Evolutionary conservation across 2,888 invertebrate genomes (phyloP).

Genomic region (Laspeyria flexula): DNA sequence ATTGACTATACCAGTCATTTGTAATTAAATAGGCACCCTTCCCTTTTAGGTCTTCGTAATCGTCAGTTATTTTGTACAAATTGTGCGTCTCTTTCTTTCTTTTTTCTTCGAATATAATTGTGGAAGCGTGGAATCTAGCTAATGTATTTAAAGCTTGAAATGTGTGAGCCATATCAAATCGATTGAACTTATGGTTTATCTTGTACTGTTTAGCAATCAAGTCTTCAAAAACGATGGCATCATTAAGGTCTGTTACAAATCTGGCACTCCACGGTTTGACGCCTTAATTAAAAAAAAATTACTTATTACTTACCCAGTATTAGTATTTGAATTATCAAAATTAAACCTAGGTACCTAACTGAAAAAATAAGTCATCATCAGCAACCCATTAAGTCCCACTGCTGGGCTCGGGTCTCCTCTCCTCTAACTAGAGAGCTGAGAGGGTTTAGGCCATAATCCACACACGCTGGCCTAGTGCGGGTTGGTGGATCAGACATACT

Average conservation of each 20-base stretch:
- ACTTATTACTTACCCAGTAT: not conserved
- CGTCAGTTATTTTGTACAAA: constrained; percentile 60
- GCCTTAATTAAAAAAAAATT: constrained; percentile 48
- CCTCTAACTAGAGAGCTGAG: no score
- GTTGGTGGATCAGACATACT: no score
- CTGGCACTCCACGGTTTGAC: constrained; percentile 69
- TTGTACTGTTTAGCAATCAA: constrained; percentile 64
- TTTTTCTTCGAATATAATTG: constrained; percentile 81
- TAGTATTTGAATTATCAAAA: not conserved
- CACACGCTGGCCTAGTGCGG: no score
- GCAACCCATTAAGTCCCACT: no score
- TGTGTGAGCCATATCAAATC: constrained; percentile 79
- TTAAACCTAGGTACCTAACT: no score
- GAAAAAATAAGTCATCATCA: no score
- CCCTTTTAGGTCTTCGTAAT: constrained; percentile 55
- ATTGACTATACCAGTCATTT: constrained; percentile 69
- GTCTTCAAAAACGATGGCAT: constrained; percentile 77
- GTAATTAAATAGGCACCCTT: constrained; percentile 60
- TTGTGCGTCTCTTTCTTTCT: constrained; percentile 58
- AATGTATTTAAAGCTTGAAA: constrained; percentile 74
- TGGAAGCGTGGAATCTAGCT: constrained; percentile 82
- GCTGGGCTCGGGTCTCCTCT: no score
- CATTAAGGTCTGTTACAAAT: constrained; percentile 57
- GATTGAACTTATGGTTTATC: constrained; percentile 62
- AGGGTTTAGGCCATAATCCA: no score